A percentile compares a stretch with the other conserved stretches of the same genome.
Conservation (phyloP, 2,888 invertebrate species). For the Mactromeris polynyma region DNA sequence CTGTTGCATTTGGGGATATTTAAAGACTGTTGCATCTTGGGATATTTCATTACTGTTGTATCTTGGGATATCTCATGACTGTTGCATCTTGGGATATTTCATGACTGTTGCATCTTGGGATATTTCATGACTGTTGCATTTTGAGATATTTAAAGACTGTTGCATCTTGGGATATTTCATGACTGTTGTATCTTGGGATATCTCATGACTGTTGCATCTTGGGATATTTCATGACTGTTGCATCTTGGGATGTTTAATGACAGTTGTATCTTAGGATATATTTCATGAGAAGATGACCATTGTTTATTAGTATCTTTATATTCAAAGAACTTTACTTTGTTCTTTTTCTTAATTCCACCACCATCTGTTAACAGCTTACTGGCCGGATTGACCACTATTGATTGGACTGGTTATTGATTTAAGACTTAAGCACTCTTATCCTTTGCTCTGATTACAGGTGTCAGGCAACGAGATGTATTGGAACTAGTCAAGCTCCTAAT, state of each 20-base stretch:
- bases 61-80: not conserved
- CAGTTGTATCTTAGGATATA: not conserved
- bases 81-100: slow-evolving; percentile 6
- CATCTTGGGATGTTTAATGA: not conserved
- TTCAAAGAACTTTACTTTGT: not conserved
- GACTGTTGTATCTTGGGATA: no score
- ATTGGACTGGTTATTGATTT: slow-evolving; percentile 19
- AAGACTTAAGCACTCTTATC: slow-evolving; percentile 12
- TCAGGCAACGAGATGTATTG: not conserved
- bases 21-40: not conserved
- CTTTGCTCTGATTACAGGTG: slow-evolving; percentile 29
- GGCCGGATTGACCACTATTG: slow-evolving; percentile 12
- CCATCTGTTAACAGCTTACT: slow-evolving; percentile 17
- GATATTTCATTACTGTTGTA: not conserved
- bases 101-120: not conserved
- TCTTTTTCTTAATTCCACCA: not conserved
- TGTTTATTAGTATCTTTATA: not conserved
- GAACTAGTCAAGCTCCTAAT: slow-evolving; percentile 19
- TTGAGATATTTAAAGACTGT: not conserved
- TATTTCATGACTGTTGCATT: not conserved
- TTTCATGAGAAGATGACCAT: not conserved
- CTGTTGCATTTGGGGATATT: not conserved
- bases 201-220: not conserved
- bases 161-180: not conserved
- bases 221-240: not conserved